phyloP scores from a whole-genome alignment of 2,113 vertebrate genomes.

The Mesitornis unicolor region DNA sequence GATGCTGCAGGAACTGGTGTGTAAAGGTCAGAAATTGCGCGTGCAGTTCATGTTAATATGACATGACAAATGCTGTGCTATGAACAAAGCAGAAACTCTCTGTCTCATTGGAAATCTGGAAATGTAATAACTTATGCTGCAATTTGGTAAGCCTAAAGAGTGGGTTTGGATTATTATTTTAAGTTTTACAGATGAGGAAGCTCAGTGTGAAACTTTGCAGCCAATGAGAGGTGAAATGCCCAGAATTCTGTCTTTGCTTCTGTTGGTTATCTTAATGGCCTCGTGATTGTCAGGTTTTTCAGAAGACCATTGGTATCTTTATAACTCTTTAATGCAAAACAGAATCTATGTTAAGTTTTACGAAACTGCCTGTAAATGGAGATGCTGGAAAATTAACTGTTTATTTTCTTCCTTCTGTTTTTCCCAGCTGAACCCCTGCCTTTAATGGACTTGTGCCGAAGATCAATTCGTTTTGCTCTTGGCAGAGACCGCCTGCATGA shows the following conservation, averaged over 20 bases:
- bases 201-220: not conserved
- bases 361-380: not conserved
- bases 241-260: not conserved
- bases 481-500: slow-evolving; percentile 90
- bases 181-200: not conserved
- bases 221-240: not conserved
- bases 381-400: not conserved
- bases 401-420: not conserved
- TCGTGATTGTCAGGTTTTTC: not conserved
- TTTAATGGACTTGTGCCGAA: slow-evolving; percentile 94
- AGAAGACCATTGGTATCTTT: not conserved
- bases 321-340: not conserved
- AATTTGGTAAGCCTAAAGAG: not conserved
- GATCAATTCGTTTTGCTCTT: slow-evolving; percentile 89
- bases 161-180: not conserved
- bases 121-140: not conserved
- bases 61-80: not conserved
- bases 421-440: slow-evolving; percentile 90
- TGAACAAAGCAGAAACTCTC: not conserved
- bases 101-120: not conserved
- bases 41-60: not conserved
- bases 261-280: not conserved
- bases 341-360: not conserved
- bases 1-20: not conserved
- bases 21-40: not conserved